Base-by-base conservation (phyloP, 2,888 invertebrate species). In the Hydroisotoma schaefferi region DNA sequence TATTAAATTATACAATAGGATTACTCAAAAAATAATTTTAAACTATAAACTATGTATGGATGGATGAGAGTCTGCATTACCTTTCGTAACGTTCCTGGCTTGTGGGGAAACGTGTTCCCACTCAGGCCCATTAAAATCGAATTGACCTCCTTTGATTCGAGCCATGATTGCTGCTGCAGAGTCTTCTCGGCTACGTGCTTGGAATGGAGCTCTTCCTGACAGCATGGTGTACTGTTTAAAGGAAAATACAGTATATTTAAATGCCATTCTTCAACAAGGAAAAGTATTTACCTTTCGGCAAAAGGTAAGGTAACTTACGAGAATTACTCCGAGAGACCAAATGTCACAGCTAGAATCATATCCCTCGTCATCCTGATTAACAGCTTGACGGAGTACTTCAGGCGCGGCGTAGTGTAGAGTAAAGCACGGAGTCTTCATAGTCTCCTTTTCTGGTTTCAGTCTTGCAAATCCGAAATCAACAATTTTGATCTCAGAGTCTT, bases 381-480 rank as follows among this genome's bases (percentile, higher is more conserved):
- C 75, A 22, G 76, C 84, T 69, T 84, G 83, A 23, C 83, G 81
- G 46, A 98, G 81, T 12, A 95, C 91, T 77, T 98, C 97, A 20
- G 66, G 66, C 0, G 97, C 94, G 0, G 94, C 97, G 79, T 97
- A 98, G 73, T 89, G 88, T 47, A 94, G 78, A 57, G 97, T 95
- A 77, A 91, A 98, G 76, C 97, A 95, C 0, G 97, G 95, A 0
- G 94, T 93, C 78, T 82, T 83, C 73, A 85, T 76, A 22, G 73
- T 73, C 72, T 83, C 83, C 57, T 81, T 80, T 61, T 82, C 80
- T 46, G 82, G 83, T 74, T 86, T 85, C 68, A 85, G 79, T n/a
- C 90, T 81, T 18, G 97, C 94, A 79, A 95, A 95, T 10, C 98
- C 97, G 77, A 98, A 98, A 79, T 98, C 98, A 1, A 97, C 90